A percentile compares a stretch with the other conserved stretches of the same genome.
These are phyloP conservation scores for Sarcoramphus papa DNA, from an alignment of 2,797 vertebrate species.

Conservation along the genomic window DNA sequence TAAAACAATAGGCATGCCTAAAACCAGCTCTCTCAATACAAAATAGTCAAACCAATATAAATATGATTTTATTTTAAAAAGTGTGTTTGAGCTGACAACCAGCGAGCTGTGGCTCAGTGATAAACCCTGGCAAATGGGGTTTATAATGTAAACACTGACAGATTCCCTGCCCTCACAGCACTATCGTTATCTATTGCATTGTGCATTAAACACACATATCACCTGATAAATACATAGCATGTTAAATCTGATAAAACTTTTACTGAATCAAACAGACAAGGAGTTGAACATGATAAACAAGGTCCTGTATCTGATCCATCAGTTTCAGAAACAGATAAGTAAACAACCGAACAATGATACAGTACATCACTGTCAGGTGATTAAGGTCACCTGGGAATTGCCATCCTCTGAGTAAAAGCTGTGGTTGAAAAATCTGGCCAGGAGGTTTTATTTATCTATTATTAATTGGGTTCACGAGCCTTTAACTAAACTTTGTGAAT, in stretches of 20 bases:
- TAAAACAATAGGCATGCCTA: neutral
- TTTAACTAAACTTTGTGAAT: neutral
- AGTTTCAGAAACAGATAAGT: constrained; percentile 63
- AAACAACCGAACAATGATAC: constrained; percentile 54
- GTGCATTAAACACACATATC: constrained; percentile 53
- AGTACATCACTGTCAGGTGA: constrained; percentile 58
- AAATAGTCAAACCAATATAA: constrained; percentile 10
- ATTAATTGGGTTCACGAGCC: neutral
- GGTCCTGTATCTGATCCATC: constrained; percentile 59
- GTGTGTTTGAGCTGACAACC: neutral
- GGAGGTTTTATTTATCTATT: neutral
- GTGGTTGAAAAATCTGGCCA: neutral
- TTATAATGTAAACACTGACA: constrained; percentile 49
- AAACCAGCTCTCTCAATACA: neutral
- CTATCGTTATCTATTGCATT: constrained; percentile 49
- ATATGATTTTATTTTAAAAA: constrained; percentile 6
- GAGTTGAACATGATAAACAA: constrained; percentile 64
- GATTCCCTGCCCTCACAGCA: constrained; percentile 29
- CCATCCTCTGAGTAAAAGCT: neutral
- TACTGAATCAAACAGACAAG: constrained; percentile 62
- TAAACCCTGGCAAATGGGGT: constrained; percentile 46
- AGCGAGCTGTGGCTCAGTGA: constrained; percentile 35
- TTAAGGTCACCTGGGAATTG: constrained; percentile 50
- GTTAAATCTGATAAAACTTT: constrained; percentile 68
- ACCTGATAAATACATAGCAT: constrained; percentile 62